Evolutionary conservation across 2,113 vertebrate species (phyloP).

Genomic region (Rhombomys opimus): DNA sequence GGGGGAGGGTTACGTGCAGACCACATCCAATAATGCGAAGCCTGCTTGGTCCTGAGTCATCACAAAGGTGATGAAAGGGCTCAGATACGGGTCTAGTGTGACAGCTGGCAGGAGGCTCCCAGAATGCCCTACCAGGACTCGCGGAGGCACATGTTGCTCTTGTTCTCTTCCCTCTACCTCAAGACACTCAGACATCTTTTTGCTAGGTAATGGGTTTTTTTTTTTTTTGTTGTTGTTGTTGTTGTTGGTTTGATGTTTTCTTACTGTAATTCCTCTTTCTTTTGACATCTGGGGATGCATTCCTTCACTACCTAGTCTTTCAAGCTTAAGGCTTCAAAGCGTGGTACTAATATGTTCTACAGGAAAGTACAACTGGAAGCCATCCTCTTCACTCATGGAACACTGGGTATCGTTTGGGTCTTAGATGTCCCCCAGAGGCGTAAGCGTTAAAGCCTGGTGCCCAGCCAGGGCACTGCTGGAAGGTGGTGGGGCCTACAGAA

Average conservation of each 20-base stretch:
- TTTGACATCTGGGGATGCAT: background rate
- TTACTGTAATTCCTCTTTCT: background rate
- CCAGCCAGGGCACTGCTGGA: background rate
- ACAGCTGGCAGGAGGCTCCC: background rate
- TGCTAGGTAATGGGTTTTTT: background rate
- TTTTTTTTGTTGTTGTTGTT: too few species aligned
- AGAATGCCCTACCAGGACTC: background rate
- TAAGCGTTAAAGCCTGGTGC: background rate
- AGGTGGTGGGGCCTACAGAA: background rate
- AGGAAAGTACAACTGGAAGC: background rate
- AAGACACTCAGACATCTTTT: background rate
- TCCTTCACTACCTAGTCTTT: background rate
- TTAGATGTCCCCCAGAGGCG: background rate
- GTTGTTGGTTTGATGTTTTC: background rate
- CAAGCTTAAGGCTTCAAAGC: background rate
- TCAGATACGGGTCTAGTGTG: background rate
- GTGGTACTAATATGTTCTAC: background rate
- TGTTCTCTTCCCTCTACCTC: background rate
- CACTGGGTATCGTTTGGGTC: background rate
- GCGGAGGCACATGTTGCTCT: background rate
- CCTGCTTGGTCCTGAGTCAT: background rate
- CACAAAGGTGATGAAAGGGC: background rate
- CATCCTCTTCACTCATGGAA: background rate
- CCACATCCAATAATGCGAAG: background rate
- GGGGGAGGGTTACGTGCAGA: background rate